Conservation (phyloP, 2,113 vertebrate species). For the Anguilla japonica region DNA sequence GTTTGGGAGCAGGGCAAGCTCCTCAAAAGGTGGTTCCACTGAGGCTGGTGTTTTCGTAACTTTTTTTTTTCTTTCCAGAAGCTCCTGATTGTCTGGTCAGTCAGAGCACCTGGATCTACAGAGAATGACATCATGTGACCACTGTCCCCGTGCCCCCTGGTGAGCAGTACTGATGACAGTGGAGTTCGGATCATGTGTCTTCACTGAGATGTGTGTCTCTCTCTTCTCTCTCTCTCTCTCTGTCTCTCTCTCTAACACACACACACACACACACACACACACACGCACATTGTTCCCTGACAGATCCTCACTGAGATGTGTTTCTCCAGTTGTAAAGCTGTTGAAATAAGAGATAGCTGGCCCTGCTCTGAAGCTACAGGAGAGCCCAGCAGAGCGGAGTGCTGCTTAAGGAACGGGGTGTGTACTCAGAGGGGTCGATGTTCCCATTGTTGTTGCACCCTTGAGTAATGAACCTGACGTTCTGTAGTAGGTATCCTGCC, state of each 20-base stretch:
- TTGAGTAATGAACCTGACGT: not conserved
- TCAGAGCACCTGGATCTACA: not conserved
- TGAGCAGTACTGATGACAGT: not conserved
- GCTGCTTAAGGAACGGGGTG: no score
- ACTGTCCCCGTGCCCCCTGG: not conserved
- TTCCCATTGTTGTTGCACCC: not conserved
- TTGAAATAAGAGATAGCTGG: no score
- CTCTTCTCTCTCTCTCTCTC: not conserved
- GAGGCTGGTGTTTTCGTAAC: not conserved
- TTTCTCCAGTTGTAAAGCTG: no score
- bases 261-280: conserved; percentile 4
- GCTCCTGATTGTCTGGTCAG: not conserved
- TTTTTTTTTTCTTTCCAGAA: not conserved
- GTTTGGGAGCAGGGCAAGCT: not conserved
- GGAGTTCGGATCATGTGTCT: not conserved
- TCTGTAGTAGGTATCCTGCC: conserved; percentile 18
- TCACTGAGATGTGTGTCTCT: not conserved
- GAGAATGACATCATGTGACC: not conserved
- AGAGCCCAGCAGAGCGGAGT: no score
- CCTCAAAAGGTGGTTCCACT: not conserved
- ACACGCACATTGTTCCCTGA: not conserved
- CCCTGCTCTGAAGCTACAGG: no score
- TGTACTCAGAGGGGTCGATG: no score
- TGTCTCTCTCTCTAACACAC: not conserved
- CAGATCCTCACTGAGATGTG: not conserved